phyloP scores from a whole-genome alignment of 2,888 invertebrate species.

The Branchinecta sandiegonensis region DNA sequence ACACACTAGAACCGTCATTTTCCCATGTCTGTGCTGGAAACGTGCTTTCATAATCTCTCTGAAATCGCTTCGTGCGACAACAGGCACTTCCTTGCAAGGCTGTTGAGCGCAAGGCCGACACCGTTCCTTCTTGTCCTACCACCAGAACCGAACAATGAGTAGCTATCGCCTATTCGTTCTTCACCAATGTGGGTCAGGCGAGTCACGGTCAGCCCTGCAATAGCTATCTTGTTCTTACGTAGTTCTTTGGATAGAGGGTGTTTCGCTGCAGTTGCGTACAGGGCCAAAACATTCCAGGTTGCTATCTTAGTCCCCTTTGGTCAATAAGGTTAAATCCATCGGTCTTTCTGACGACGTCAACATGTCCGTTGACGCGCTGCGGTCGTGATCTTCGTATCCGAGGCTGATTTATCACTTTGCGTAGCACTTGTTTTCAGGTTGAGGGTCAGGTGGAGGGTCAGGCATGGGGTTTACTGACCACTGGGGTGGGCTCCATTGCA shows the following conservation, averaged over 20 bases:
- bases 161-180: too few relatives aligned
- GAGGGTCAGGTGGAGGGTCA: background rate
- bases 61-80: too few relatives aligned
- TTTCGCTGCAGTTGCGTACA: constrained; percentile 6
- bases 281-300: background rate
- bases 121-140: background rate
- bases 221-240: too few relatives aligned
- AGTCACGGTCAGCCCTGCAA: too few relatives aligned
- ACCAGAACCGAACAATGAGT: too few relatives aligned
- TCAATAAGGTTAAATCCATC: constrained; percentile 10
- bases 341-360: constrained; percentile 5
- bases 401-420: too few relatives aligned
- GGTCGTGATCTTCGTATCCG: too few relatives aligned
- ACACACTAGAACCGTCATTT: constrained; percentile 8
- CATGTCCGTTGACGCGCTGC: too few relatives aligned
- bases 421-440: background rate
- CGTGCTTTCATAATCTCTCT: too few relatives aligned
- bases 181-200: constrained; percentile 4
- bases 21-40: background rate
- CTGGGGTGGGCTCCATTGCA: constrained; percentile 8
- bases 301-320: constrained; percentile 11
- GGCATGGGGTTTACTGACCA: constrained; percentile 3
- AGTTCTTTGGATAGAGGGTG: constrained; percentile 11
- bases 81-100: background rate
- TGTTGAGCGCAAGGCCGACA: background rate